A percentile compares a stretch with the other conserved stretches of the same genome.
phyloP scores from a whole-genome alignment of 1,140 invertebrate species.

The Zophobas atratus region DNA sequence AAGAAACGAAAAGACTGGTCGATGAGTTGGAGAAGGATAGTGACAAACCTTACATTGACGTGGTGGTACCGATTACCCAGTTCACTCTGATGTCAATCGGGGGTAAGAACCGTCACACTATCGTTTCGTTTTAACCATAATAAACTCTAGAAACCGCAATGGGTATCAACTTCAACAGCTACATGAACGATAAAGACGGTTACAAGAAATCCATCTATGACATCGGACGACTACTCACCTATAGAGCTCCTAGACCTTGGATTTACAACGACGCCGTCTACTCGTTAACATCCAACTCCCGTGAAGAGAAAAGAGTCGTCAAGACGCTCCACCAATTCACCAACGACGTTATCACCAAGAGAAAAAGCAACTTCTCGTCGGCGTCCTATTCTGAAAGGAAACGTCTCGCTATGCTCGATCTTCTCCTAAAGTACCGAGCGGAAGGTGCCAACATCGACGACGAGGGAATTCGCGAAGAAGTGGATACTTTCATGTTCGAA shows the following conservation, averaged over 20 bases:
- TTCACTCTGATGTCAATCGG: slow-evolving; percentile 77
- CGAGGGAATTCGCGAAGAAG: slow-evolving; percentile 84
- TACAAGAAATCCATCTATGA: slow-evolving; percentile 70
- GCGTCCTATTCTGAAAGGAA: slow-evolving; percentile 61
- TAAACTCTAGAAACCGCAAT: slow-evolving; percentile 83
- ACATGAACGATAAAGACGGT: slow-evolving; percentile 72
- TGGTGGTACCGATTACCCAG: slow-evolving; percentile 72
- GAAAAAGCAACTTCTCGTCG: slow-evolving; percentile 46
- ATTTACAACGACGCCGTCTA: slow-evolving; percentile 69
- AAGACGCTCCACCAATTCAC: slow-evolving; percentile 76
- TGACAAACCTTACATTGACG: slow-evolving; percentile 70
- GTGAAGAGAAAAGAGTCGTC: slow-evolving; percentile 69
- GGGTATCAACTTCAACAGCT: slow-evolving; percentile 79
- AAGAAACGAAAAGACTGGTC: slow-evolving; percentile 72
- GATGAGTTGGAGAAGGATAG: slow-evolving; percentile 68
- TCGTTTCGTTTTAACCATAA: neutral
- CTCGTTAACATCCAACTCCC: slow-evolving; percentile 66
- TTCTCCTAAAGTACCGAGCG: slow-evolving; percentile 76
- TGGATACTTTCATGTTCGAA: slow-evolving; percentile 88
- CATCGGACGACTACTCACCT: slow-evolving; percentile 68
- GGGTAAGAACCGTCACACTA: neutral
- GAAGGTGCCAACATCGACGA: slow-evolving; percentile 71
- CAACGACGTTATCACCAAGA: slow-evolving; percentile 66
- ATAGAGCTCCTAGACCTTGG: slow-evolving; percentile 78
- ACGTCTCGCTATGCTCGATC: slow-evolving; percentile 83